phyloP scores from a whole-genome alignment of 2,113 vertebrate species.

The Mesoclemmys tuberculata region DNA sequence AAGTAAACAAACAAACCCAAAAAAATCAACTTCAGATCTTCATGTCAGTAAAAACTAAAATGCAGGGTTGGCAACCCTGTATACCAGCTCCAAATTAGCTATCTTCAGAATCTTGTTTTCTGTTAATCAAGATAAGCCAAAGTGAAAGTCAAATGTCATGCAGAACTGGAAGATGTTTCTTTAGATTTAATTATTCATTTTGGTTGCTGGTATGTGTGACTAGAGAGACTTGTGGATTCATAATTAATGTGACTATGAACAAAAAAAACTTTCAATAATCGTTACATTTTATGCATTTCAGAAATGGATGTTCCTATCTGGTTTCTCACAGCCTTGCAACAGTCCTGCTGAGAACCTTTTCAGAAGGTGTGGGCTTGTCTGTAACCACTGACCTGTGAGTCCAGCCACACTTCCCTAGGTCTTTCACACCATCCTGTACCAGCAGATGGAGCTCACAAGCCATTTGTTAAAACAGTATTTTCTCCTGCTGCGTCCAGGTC shows the following conservation, averaged over 20 bases:
- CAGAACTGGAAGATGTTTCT: neutral
- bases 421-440: neutral
- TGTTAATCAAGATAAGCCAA: neutral
- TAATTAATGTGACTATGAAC: neutral
- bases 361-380: neutral
- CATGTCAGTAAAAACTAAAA: too few species aligned
- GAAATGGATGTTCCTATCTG: neutral
- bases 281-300: neutral
- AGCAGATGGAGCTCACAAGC: conserved; percentile 42
- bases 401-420: neutral
- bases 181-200: neutral
- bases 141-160: neutral
- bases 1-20: too few species aligned
- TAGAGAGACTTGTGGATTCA: neutral
- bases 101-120: neutral
- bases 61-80: too few species aligned
- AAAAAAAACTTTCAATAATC: neutral
- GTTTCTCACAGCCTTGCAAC: neutral
- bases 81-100: neutral
- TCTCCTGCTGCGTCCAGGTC: neutral
- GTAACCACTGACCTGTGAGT: fast-evolving
- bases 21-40: too few species aligned
- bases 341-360: neutral
- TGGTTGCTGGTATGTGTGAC: neutral
- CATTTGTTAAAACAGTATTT: neutral